Base-by-base conservation (phyloP, 2,797 vertebrate genomes). In the Gadopsis bispinosus region DNA sequence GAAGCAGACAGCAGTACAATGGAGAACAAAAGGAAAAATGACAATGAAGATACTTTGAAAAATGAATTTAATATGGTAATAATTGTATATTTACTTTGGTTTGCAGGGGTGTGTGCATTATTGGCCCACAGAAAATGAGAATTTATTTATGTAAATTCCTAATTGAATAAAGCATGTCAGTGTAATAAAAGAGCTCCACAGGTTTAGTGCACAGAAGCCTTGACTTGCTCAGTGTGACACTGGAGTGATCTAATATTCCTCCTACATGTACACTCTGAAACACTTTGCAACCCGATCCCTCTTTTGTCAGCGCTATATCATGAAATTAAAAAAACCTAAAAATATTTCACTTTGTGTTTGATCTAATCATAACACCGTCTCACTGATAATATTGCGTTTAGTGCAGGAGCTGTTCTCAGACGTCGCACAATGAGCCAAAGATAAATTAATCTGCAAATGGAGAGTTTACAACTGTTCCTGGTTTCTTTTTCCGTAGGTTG, bases 101-200 rank as follows among this genome's bases (percentile, higher is more conserved):
- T 95, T 93, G 94, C 94, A 94, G 92, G 95, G 95, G 93, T 95
- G 93, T 95, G 92, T 93, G 94, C 93, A 91, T 96, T 96, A 95
- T 96, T 95, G 94, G 93, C 92, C 93, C 91, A 91, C 92, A 89
- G 93, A 95, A 95, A 93, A 95, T 95, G 93, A 95, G 93, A 95
- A 96, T 96, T 94, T 95, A 96, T 95, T 96, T 95, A 95, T 96
- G 94, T 95, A 95, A 95, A 96, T 95, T 95, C 91, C 91, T 95
- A 95, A 95, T 95, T 95, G 94, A 95, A 95, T 96, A 94, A 94
- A 95, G 94, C 91, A 95, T 95, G 94, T 95, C 94, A 94, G 90
- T 93, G 94, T 95, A 95, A 96, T 96, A 95, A 96, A 96, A 95
- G 93, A 95, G 93, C 95, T 95, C 95, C 93, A 95, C 95, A 95